Conservation (phyloP, 2,797 vertebrate genomes). For the Myotis daubentonii region DNA sequence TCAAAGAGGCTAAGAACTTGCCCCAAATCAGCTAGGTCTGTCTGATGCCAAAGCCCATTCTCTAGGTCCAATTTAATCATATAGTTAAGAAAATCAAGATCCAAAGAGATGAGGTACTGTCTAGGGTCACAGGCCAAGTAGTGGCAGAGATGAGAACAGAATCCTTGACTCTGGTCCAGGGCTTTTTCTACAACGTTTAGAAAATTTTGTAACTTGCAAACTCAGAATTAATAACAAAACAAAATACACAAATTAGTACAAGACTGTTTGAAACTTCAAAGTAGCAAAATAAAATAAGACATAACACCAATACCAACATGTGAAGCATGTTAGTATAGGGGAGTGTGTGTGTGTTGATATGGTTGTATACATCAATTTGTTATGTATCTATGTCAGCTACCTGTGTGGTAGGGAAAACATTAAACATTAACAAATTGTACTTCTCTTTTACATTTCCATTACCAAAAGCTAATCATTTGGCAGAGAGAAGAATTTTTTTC, state of each 20-base stretch:
- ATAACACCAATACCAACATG: not conserved
- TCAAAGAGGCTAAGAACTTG: not conserved
- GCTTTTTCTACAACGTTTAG: slow-evolving; percentile 8
- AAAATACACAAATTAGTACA: not conserved
- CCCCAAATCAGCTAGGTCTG: not conserved
- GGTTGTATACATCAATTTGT: not conserved
- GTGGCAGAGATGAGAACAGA: not conserved
- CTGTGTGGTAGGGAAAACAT: not conserved
- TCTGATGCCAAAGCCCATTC: not conserved
- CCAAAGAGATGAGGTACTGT: not conserved
- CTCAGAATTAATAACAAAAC: not conserved
- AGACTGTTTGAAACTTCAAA: not conserved
- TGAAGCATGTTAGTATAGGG: not conserved
- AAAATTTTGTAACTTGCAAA: slow-evolving; percentile 19
- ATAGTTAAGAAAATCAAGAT: slow-evolving; percentile 23
- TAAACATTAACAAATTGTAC: not conserved
- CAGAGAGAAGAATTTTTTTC: not conserved
- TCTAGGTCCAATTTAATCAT: not conserved
- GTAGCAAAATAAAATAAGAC: not conserved
- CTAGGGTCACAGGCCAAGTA: not conserved
- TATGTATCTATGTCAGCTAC: not conserved
- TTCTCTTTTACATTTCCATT: slow-evolving; percentile 38
- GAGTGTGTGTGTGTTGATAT: not conserved
- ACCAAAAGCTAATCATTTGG: not conserved
- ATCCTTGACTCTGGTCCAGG: not conserved